Base-by-base conservation (phyloP, 1,140 invertebrate species). In the Cataglyphis hispanica region DNA sequence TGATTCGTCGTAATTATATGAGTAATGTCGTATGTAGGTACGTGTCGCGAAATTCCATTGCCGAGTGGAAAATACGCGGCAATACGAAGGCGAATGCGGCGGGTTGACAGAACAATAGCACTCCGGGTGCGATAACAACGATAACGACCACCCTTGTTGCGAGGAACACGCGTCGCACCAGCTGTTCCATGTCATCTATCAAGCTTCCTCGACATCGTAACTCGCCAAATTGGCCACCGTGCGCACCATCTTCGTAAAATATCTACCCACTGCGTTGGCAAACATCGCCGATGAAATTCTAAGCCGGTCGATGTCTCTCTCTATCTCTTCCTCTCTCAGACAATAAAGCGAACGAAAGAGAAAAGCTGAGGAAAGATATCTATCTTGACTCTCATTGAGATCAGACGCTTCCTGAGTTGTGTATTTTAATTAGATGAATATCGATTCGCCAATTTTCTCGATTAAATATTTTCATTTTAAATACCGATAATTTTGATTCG, bases 91-190 rank as follows among this genome's bases (percentile, higher is more conserved):
- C 67, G 31, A 67, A 19, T 25, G 37, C 37, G 34, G 46, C 22
- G 40, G 64, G 37, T 61, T 74, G 78, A 72, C 66, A 80, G 66
- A 63, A 60, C 70, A 66, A 67, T 84, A 56, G 46, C 34, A 25
- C 53, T 64, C 58, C 40, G 63, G 58, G 64, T 25, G 58, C 72
- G 75, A 89, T 89, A 88, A 85, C 63, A 85, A 69, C 53, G 81
- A 88, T 85, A 88, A 88, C 72, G 67, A 85, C 53, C 81, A 85
- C 74, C 86, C 81, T 66, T 58, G 81, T 53, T 31, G 78, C 67
- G 27, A 43, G 16, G 86, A 74, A 64, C 64, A 50, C 40, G 19
- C 77, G 25, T 87, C 37, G 86, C 84, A 40, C 87, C 87, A 67
- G 61, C 75, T 50, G 86, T 27, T 66, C 43, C 74, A 75, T 67